Evolutionary conservation across 1,140 invertebrate genomes (phyloP), one percentile per base, ranked within the genome.

Genomic region (Apis mellifera): DNA sequence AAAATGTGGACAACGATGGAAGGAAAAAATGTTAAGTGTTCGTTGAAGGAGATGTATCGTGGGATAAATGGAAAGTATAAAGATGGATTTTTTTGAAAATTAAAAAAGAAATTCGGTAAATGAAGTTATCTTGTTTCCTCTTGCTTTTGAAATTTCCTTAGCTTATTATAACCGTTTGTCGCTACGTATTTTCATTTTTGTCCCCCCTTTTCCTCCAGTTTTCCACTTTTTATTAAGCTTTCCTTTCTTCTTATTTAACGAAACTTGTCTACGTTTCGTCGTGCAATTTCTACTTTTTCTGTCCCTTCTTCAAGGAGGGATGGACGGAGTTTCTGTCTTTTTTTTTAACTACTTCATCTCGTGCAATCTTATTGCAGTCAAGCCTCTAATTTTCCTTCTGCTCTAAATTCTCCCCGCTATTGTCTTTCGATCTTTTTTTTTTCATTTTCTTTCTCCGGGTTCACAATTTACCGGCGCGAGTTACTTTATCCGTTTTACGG

Each of bases 61-160:
- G 26, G 26, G 26, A 32, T 1, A 32, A 32, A 32, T 32, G 26
- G 26, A 32, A 2, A 32, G 2, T 32, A 32, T 32, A 32, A 32
- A 32, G 26, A 32, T 32, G 1, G 26, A 32, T 32, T 32, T 32
- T 32, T 32, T 32, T 0, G 26, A 32, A 32, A 32, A 32, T 32
- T 32, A 32, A 32, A 32, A 32, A 32, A n/a, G n/a, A n/a, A n/a
- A n/a, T n/a, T n/a, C n/a, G n/a, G n/a, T n/a, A n/a, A n/a, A n/a
- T n/a, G n/a, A n/a, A n/a, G n/a, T n/a, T n/a, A n/a, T 26, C 68
- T 78, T 15, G 60, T 55, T 76, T 57, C 73, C 60, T 82, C 59
- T 42, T 5, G 32, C n/a, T 76, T 69, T 60, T 48, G 64, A 76
- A 76, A n/a, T n/a, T n/a, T 76, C 79, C 74, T 23, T n/a, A n/a